Conservation (phyloP, 2,113 vertebrate genomes). For the Solenodon paradoxus region DNA sequence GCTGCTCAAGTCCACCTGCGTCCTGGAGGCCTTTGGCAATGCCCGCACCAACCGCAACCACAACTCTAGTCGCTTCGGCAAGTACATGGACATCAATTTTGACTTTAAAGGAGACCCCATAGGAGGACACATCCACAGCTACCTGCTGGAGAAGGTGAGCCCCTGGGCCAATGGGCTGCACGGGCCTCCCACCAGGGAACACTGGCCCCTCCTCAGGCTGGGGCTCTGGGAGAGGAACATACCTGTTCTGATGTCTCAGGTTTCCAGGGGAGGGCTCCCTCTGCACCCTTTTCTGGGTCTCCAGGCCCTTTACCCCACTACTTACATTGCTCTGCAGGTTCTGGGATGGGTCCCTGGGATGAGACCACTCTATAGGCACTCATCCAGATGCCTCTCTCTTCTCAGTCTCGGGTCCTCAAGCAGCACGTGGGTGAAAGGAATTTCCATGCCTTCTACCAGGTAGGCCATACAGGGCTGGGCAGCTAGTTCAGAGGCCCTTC, state of each 20-base stretch:
- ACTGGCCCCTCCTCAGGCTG: neutral
- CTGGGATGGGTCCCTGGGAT: neutral
- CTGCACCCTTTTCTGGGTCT: neutral
- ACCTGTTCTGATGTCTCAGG: no score
- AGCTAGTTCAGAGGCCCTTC: neutral
- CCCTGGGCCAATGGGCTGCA: neutral
- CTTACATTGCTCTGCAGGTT: neutral
- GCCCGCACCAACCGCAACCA: constrained; percentile 97
- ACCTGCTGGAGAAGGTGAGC: constrained; percentile 95
- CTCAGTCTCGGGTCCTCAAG: constrained; percentile 92
- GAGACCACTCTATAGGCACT: neutral
- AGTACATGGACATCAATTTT: constrained; percentile 99
- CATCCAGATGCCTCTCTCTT: neutral
- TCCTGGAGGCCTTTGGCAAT: constrained; percentile 95
- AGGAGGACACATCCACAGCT: constrained; percentile 96
- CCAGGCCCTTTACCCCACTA: neutral
- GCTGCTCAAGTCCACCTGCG: constrained; percentile 94
- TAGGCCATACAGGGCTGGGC: constrained; percentile 39
- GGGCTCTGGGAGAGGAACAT: neutral
- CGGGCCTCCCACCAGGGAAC: no score
- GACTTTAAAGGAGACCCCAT: constrained; percentile 96
- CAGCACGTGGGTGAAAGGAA: constrained; percentile 95
- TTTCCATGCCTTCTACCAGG: constrained; percentile 97
- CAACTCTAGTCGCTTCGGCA: constrained; percentile 97
- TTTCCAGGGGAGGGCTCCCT: neutral